These are phyloP conservation scores for Iphiclides podalirius DNA, from an alignment of 2,888 invertebrate species.

Conservation along the genomic window DNA sequence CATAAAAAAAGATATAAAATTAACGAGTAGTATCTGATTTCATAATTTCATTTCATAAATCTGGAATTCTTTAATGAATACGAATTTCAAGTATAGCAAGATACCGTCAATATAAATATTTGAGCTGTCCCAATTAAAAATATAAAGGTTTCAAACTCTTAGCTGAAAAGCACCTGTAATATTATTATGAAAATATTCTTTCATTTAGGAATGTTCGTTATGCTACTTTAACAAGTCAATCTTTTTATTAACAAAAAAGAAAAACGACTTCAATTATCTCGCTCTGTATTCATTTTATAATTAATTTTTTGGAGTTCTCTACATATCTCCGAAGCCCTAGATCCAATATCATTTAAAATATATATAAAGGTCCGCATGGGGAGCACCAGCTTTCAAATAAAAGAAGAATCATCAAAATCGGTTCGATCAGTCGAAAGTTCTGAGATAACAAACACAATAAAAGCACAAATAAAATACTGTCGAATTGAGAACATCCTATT, in stretches of 20 bases:
- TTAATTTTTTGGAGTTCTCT: too few species aligned
- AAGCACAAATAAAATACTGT: too few species aligned
- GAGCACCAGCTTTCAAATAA: too few species aligned
- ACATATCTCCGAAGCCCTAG: not conserved
- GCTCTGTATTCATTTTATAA: too few species aligned
- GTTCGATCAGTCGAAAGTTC: too few species aligned
- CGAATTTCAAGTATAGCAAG: conserved; percentile 1
- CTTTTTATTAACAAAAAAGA: too few species aligned
- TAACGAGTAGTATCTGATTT: not conserved
- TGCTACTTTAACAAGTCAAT: not conserved
- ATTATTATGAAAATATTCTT: not conserved
- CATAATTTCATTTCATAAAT: conserved; percentile 5
- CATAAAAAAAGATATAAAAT: not conserved
- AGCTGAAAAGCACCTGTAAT: not conserved
- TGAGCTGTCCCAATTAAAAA: conserved; percentile 9
- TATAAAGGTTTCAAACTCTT: conserved; percentile 4
- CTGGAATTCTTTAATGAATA: conserved; percentile 1
- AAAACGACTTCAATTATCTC: too few species aligned
- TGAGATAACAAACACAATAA: too few species aligned
- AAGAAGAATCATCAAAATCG: too few species aligned
- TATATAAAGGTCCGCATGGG: too few species aligned
- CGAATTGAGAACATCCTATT: not conserved
- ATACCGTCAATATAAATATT: conserved; percentile 4
- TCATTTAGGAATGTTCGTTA: not conserved
- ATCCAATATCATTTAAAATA: not conserved